Percentiles rank a stretch among this genome's conserved stretches.
Evolutionary conservation across 2,888 invertebrate genomes (phyloP).

Genomic region (Lasioglossum villosulum): DNA sequence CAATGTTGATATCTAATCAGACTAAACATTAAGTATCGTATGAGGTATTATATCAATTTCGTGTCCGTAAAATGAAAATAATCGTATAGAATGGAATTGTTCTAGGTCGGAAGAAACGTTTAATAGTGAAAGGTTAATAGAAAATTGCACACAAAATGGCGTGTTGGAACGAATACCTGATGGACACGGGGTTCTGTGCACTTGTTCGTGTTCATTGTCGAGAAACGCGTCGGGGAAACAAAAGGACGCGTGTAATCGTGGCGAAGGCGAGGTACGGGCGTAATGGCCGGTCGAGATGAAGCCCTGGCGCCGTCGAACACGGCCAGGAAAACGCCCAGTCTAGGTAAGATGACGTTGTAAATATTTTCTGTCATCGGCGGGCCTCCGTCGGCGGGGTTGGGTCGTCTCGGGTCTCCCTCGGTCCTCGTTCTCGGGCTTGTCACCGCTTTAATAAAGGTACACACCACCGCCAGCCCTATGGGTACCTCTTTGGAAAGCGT

Average conservation of each 20-base stretch:
- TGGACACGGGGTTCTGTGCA: not conserved
- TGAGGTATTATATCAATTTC: no score
- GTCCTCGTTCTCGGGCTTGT: slow-evolving; percentile 48
- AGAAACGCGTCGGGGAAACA: not conserved
- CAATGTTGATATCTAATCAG: no score
- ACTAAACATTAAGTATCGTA: no score
- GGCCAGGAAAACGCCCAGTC: slow-evolving; percentile 74
- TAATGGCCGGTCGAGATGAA: slow-evolving; percentile 31
- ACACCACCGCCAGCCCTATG: slow-evolving; percentile 43
- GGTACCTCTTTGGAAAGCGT: slow-evolving; percentile 72
- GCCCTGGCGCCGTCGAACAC: slow-evolving; percentile 60
- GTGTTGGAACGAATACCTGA: not conserved
- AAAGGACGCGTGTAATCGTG: slow-evolving; percentile 26
- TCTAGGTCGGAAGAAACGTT: no score
- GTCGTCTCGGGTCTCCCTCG: not conserved
- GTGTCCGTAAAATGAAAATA: no score
- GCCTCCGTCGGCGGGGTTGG: slow-evolving; percentile 44
- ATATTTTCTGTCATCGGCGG: slow-evolving; percentile 82
- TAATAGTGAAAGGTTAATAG: no score
- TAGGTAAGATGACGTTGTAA: slow-evolving; percentile 81
- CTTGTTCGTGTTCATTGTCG: not conserved
- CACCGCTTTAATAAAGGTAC: slow-evolving; percentile 76
- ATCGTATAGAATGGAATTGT: no score
- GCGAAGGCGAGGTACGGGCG: slow-evolving; percentile 23
- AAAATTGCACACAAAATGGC: not conserved